These are phyloP conservation scores for Strigamia transsilvanica DNA, from an alignment of 2,888 invertebrate genomes.

Conservation along the genomic window DNA sequence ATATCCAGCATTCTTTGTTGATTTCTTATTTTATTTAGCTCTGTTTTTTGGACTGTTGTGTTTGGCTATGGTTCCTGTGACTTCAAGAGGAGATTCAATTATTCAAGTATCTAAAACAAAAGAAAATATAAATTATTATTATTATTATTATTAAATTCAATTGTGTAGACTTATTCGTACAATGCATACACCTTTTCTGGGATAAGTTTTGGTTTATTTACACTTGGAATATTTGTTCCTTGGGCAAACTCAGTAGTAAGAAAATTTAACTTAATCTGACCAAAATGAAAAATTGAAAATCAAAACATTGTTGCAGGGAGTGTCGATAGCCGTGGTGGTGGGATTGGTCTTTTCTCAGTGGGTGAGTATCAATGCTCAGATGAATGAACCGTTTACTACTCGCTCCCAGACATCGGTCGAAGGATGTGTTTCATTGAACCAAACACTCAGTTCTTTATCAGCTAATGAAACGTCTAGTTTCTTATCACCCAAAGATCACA, in stretches of 20 bases:
- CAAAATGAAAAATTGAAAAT: neutral
- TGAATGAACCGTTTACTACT: neutral
- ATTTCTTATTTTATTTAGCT: neutral
- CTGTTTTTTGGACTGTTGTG: neutral
- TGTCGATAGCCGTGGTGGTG: neutral
- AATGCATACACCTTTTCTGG: neutral
- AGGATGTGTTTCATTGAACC: neutral
- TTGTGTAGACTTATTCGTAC: neutral
- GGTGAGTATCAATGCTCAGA: neutral
- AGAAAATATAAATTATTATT: neutral
- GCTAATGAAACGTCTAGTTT: neutral
- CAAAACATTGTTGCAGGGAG: neutral
- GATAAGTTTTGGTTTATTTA: constrained; percentile 73
- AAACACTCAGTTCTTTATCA: neutral
- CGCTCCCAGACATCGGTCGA: neutral
- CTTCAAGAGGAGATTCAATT: neutral
- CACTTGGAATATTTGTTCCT: constrained; percentile 87
- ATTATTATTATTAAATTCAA: neutral
- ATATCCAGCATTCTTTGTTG: neutral
- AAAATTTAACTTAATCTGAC: neutral
- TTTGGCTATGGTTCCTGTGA: neutral
- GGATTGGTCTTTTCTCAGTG: constrained; percentile 15
- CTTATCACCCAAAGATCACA: neutral
- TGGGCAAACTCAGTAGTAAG: constrained; percentile 81
- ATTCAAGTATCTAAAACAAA: neutral